Evolutionary conservation across 2,888 invertebrate species (phyloP), one percentile per base, ranked within the genome.

Genomic region (Busseola fusca): DNA sequence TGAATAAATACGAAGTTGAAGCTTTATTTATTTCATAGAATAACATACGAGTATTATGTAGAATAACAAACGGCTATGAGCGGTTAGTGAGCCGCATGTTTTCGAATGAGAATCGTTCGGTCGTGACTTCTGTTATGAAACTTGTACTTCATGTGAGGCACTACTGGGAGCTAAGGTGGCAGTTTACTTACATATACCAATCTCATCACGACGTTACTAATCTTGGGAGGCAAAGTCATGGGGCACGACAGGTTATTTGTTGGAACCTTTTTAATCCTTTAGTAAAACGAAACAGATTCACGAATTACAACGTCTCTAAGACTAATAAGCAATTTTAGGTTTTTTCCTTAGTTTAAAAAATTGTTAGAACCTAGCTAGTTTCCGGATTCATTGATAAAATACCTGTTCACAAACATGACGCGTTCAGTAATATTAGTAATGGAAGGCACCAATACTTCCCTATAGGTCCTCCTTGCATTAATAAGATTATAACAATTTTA

Each of bases 11-110:
- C 48, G 30, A 16, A 18, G 10, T 37, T 37, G 59, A 27, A 52
- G 69, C 54, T 69, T 76, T 72, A 69, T 64, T 60, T 69, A 67
- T 59, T 54, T 52, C 18, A 50, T 40, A 1, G 66, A 79, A 64
- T 76, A 45, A 56, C 64, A 45, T 72, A n/a, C n/a, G n/a, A n/a
- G n/a, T n/a, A 65, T 60, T 69, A 74, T 48, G 65, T 58, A 42
- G 54, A 57, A 27, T 67, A 74, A 16, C 30, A 30, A 48, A 25
- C 42, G 58, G 27, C 30, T 72, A 62, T 54, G 64, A 57, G 42
- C 34, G 40, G 60, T 21, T 45, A 37, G 60, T 37, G 25, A 12
- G 16, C 45, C 72, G 34, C 62, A 59, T 66, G 56, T 59, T 66
- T 37, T 30, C 30, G 5, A 60, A 77, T n/a, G n/a, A 77, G 72